A percentile compares a stretch with the other conserved stretches of the same genome.
Evolutionary conservation across 2,797 vertebrate species (phyloP).

Genomic region (Helostoma temminkii): DNA sequence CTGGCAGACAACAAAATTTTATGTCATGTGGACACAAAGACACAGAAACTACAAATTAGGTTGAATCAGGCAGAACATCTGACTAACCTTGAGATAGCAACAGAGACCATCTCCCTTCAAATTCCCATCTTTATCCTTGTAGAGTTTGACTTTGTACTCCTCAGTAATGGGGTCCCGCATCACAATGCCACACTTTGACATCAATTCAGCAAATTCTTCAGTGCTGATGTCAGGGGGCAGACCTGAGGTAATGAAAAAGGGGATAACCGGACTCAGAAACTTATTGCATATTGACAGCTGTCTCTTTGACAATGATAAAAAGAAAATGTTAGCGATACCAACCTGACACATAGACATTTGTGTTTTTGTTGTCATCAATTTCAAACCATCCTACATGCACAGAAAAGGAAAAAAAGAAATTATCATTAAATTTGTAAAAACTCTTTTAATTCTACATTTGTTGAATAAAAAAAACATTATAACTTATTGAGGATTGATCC

Average conservation of each 20-base stretch:
- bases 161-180: constrained; percentile 94
- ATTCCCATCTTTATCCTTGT: constrained; percentile 94
- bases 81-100: constrained; percentile 91
- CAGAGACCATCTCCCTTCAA: constrained; percentile 97
- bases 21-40: rapidly evolving
- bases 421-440: neutral
- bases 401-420: constrained; percentile 1
- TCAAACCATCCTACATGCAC: constrained; percentile 93
- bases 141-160: constrained; percentile 95
- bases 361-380: constrained; percentile 93
- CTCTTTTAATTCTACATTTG: neutral
- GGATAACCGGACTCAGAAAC: neutral
- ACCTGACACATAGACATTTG: constrained; percentile 97
- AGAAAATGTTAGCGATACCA: constrained; percentile 34
- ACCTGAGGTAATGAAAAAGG: constrained; percentile 76
- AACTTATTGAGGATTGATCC: too few species aligned
- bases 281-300: neutral
- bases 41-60: neutral
- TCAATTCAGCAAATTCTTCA: constrained; percentile 92
- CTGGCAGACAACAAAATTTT: too few species aligned
- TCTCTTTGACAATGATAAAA: neutral
- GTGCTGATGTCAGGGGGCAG: constrained; percentile 93
- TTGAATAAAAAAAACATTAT: too few species aligned
- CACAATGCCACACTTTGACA: constrained; percentile 97
- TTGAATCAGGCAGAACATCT: neutral